Conservation (phyloP, 2,888 invertebrate genomes). For the Fabriciana adippe region DNA sequence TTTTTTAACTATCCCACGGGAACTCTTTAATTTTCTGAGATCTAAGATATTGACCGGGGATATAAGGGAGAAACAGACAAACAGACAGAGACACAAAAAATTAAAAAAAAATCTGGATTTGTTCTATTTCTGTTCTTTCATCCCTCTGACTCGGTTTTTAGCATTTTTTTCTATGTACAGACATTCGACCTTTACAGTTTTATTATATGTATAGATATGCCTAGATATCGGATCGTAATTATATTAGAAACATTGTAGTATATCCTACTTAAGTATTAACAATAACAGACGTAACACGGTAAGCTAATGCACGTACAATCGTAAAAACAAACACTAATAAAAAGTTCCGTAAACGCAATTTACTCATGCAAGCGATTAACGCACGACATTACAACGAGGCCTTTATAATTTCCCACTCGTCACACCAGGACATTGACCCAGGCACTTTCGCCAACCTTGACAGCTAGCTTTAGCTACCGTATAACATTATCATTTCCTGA, state of each 20-base stretch:
- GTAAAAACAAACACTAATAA: slow-evolving; percentile 6
- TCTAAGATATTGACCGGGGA: too few relatives aligned
- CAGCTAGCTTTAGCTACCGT: slow-evolving; percentile 48
- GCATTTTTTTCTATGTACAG: too few relatives aligned
- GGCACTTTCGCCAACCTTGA: slow-evolving; percentile 80
- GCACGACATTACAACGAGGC: slow-evolving; percentile 28
- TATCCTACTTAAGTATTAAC: neutral
- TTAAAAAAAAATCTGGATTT: too few relatives aligned
- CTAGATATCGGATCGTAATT: too few relatives aligned
- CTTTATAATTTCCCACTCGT: slow-evolving; percentile 38
- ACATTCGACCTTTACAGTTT: too few relatives aligned
- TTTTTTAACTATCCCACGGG: too few relatives aligned
- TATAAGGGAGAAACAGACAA: too few relatives aligned
- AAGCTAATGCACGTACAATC: neutral
- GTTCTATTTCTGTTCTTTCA: too few relatives aligned
- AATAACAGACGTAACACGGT: neutral
- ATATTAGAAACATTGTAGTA: neutral
- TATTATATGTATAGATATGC: too few relatives aligned
- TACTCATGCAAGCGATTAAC: slow-evolving; percentile 47
- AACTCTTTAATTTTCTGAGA: too few relatives aligned
- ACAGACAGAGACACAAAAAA: too few relatives aligned
- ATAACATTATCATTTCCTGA: slow-evolving; percentile 64
- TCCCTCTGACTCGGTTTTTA: too few relatives aligned
- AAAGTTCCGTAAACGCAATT: slow-evolving; percentile 36
- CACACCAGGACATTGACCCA: slow-evolving; percentile 58